Evolutionary conservation across 2,113 vertebrate species (phyloP), one percentile per base, ranked within the genome.

Genomic region (Hippocampus abdominalis): DNA sequence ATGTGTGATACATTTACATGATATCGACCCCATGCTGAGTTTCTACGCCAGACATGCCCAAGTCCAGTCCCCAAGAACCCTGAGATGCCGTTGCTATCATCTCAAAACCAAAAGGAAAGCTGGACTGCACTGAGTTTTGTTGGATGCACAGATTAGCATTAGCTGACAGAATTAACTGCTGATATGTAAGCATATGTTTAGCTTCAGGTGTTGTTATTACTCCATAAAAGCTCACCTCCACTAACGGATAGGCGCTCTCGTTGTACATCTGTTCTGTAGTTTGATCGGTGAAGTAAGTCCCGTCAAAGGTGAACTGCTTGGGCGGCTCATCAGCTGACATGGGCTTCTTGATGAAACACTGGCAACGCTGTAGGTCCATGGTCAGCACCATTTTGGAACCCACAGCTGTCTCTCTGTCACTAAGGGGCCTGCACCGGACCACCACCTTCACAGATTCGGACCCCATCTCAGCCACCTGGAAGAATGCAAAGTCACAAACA

Each of bases 271-370:
- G 92, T 81, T 96, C 93, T 0, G 95, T 96, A 85, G 78, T 87
- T 65, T 94, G 94, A 42, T 94, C 90, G 27, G 81, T 77, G 69
- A 73, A 80, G 85, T 95, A 95, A 0, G 90, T 93, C 75, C 94
- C 95, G 0, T 95, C 94, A 23, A 96, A 96, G 68, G 93, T 95
- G 90, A 98, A 95, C 81, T 93, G 94, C 77, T 95, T 94, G 0
- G 94, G 92, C 0, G 94, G 94, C 81, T 96, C 91, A 0, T 85
- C 73, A 0, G 64, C 1, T 0, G 88, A 88, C 0, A 83, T 64
- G 0, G 94, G 94, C 74, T 91, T 94, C 68, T 86, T 77, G 68
- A 98, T 93, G 78, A 93, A 94, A 82, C 94, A 95, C 80, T 91
- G 92, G 46, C 94, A 94, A 48, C 80, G 77, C 0, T 76, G 56